A percentile compares a stretch with the other conserved stretches of the same genome.
Conservation (phyloP, 2,113 vertebrate genomes). For the Pelusios castaneus region DNA sequence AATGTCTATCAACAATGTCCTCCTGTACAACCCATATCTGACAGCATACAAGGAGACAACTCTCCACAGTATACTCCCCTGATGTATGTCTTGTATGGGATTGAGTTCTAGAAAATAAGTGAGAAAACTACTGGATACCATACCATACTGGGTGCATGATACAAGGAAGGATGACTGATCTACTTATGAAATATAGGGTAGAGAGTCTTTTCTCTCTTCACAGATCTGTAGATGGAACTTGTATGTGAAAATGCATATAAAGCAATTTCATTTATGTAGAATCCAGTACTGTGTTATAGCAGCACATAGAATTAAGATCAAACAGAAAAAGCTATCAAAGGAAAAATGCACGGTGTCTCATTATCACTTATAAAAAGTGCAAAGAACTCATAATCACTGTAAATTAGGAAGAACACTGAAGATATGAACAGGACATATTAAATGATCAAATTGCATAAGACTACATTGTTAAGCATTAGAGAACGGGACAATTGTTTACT, state of each 20-base stretch:
- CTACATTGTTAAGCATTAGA: not conserved
- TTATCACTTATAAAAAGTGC: constrained; percentile 68
- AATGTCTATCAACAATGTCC: not conserved
- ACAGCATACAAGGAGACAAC: not conserved
- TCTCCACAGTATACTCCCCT: not conserved
- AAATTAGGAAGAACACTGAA: constrained; percentile 26
- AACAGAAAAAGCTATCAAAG: constrained; percentile 55
- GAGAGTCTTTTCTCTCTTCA: not conserved
- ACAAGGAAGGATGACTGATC: not conserved
- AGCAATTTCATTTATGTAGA: not conserved
- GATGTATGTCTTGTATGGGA: not conserved
- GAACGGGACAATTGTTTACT: constrained; percentile 43
- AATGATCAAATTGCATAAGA: not conserved
- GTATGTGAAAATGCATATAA: not conserved
- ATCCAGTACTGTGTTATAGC: not conserved
- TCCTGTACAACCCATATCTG: not conserved
- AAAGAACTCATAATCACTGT: constrained; percentile 19
- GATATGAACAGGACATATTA: constrained; percentile 6
- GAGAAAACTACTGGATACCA: not conserved
- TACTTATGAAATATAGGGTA: fast-evolving
- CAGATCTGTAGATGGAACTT: not conserved
- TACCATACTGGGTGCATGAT: not conserved
- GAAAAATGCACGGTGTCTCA: constrained; percentile 27
- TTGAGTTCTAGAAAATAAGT: not conserved
- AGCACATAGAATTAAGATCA: constrained; percentile 38